These are phyloP conservation scores for Pseudachorutes palmiensis DNA, from an alignment of 1,140 invertebrate species.

Conservation along the genomic window DNA sequence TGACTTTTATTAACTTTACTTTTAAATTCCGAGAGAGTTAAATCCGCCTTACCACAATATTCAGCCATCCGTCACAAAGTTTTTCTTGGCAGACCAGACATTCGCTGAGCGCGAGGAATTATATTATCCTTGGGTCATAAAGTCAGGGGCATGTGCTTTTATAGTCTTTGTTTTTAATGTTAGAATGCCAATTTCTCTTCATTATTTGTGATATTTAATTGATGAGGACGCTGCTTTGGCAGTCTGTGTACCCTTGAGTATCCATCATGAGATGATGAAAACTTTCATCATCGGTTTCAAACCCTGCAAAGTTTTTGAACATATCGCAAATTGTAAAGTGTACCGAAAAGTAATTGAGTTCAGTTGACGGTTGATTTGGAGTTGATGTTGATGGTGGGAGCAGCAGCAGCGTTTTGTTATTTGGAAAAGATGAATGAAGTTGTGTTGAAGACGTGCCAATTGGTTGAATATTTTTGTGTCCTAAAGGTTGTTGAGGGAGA, in stretches of 20 bases:
- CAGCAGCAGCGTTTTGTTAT: not conserved
- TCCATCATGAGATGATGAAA: not conserved
- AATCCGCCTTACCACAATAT: constrained; percentile 42
- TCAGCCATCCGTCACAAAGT: constrained; percentile 42
- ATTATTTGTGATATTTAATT: constrained; percentile 2
- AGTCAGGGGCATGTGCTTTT: not conserved
- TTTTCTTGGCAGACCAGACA: not conserved
- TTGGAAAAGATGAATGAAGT: not conserved
- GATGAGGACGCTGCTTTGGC: not conserved
- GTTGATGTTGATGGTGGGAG: not conserved
- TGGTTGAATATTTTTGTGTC: not conserved
- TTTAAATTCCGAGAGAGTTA: not conserved
- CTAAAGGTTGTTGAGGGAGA: not conserved
- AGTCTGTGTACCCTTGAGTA: not conserved
- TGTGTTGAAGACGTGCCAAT: not conserved
- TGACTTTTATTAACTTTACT: not conserved
- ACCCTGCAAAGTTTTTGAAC: not conserved
- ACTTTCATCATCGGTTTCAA: not conserved
- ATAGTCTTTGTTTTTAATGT: constrained; percentile 14
- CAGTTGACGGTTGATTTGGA: not conserved
- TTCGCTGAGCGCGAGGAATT: not conserved
- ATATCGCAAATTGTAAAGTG: not conserved
- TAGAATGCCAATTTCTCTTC: no score
- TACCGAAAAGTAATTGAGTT: not conserved
- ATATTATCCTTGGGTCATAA: not conserved